A percentile compares a stretch with the other conserved stretches of the same genome.
Conservation (phyloP, 2,113 vertebrate species). For the Nerophis lumbriciformis region DNA sequence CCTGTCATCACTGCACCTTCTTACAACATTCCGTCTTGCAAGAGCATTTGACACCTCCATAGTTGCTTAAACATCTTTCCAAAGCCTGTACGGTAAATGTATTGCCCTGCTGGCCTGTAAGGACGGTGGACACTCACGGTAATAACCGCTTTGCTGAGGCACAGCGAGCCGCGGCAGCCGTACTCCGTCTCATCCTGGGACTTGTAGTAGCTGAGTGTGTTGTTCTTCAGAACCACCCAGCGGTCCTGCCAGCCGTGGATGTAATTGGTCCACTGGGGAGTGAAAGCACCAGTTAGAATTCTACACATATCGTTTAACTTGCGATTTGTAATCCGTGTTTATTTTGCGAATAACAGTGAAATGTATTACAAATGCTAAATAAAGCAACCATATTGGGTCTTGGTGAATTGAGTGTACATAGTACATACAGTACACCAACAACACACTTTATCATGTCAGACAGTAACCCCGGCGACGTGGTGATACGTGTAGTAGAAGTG, state of each 20-base stretch:
- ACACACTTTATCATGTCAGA: too few relatives aligned
- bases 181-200: conserved; percentile 94
- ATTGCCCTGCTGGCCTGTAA: not conserved
- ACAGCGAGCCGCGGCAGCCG: conserved; percentile 95
- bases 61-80: too few relatives aligned
- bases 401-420: too few relatives aligned
- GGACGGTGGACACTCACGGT: conserved; percentile 75
- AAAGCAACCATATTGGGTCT: too few relatives aligned
- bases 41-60: too few relatives aligned
- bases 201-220: conserved; percentile 95
- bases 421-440: too few relatives aligned
- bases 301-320: not conserved
- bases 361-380: not conserved
- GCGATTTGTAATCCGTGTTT: not conserved
- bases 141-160: conserved; percentile 93
- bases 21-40: too few relatives aligned
- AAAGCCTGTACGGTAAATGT: not conserved
- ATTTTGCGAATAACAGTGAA: not conserved
- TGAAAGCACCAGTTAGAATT: conserved; percentile 3
- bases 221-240: conserved; percentile 93
- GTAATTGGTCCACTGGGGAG: conserved; percentile 94
- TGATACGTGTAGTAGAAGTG: not conserved
- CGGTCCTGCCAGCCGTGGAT: conserved; percentile 99
- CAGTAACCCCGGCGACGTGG: not conserved
- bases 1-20: too few relatives aligned